Evolutionary conservation across 2,797 vertebrate species (phyloP).

Genomic region (Dallia pectoralis): DNA sequence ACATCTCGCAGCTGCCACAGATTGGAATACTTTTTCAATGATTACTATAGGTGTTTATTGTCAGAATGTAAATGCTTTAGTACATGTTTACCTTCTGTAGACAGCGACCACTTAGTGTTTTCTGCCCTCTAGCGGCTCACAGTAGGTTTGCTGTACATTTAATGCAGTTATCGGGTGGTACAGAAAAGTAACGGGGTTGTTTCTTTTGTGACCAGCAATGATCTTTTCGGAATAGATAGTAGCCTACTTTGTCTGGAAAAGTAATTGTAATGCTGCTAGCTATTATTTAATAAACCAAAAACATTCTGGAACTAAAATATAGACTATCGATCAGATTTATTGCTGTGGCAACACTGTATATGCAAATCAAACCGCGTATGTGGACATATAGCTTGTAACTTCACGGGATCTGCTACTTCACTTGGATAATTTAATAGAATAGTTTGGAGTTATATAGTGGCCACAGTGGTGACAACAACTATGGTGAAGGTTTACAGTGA

Average conservation of each 20-base stretch:
- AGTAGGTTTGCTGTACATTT: conserved; percentile 2
- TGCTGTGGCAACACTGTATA: conserved; percentile 21
- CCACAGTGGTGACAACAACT: not conserved
- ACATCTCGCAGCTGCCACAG: too few relatives aligned
- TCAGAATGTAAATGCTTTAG: not conserved
- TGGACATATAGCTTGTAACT: not conserved
- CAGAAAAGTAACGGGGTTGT: conserved; percentile 34
- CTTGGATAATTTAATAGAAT: not conserved
- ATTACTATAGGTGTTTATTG: not conserved
- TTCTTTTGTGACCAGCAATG: not conserved
- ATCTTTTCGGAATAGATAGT: not conserved
- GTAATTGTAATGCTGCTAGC: too few relatives aligned
- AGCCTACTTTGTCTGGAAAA: not conserved
- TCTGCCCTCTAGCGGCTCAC: conserved; percentile 47
- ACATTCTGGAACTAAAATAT: not conserved
- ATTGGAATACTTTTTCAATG: not conserved
- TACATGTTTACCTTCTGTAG: not conserved
- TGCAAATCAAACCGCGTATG: not conserved
- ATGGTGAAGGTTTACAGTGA: not conserved
- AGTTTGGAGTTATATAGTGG: not conserved
- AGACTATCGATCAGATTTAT: conserved; percentile 1
- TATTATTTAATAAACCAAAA: not conserved
- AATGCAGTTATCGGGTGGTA: not conserved
- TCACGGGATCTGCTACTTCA: not conserved
- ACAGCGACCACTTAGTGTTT: not conserved